A percentile compares a stretch with the other conserved stretches of the same genome.
Evolutionary conservation across 2,797 vertebrate genomes (phyloP).

Genomic region (Malacoraja senta): DNA sequence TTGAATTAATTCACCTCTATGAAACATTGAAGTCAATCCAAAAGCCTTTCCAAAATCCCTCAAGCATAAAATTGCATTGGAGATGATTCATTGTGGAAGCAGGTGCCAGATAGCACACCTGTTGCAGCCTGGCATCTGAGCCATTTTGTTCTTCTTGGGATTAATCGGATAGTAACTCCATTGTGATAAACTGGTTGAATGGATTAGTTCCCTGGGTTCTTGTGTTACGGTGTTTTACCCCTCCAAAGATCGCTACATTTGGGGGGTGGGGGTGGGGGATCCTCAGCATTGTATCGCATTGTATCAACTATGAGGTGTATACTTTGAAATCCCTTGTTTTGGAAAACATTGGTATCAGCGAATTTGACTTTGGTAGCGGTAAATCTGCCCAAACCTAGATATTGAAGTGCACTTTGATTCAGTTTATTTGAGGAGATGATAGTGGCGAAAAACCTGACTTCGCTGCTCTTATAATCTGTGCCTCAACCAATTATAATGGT

Average conservation of each 20-base stretch:
- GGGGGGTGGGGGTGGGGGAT: neutral
- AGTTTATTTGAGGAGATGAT: no score
- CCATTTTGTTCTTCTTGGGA: neutral
- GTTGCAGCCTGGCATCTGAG: neutral
- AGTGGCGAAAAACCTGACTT: no score
- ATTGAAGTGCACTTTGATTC: no score
- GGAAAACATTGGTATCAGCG: neutral
- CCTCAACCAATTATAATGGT: no score
- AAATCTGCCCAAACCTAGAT: neutral
- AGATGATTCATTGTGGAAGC: neutral
- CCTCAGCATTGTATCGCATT: neutral
- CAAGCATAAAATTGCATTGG: neutral
- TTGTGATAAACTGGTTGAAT: neutral
- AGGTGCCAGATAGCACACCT: neutral
- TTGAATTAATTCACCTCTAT: constrained; percentile 6
- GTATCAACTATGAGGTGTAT: neutral
- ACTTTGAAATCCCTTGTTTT: neutral
- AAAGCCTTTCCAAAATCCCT: neutral
- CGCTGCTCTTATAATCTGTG: no score
- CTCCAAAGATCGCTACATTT: neutral
- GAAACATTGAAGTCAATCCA: constrained; percentile 16
- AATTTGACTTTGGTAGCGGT: neutral
- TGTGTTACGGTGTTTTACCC: neutral
- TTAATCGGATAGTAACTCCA: neutral
- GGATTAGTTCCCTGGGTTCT: neutral